Evolutionary conservation across 2,113 vertebrate genomes (phyloP).

Genomic region (Pluvianellus socialis): DNA sequence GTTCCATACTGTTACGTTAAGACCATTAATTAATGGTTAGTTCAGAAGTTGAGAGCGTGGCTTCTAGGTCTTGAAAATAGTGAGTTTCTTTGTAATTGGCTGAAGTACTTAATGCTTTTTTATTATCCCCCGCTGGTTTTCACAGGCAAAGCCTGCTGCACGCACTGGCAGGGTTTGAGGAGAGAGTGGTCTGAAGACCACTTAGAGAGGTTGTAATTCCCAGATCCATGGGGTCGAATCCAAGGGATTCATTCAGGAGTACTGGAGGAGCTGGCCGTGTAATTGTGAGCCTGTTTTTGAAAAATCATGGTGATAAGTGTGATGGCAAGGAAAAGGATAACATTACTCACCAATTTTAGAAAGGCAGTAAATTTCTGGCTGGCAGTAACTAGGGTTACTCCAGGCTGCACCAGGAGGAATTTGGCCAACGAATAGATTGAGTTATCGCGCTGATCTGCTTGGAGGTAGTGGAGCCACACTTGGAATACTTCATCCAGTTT

Average conservation of each 20-base stretch:
- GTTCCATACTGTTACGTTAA: background rate
- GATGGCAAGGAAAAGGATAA: background rate
- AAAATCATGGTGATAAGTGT: background rate
- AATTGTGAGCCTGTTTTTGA: background rate
- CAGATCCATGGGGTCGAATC: background rate
- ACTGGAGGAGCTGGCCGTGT: background rate
- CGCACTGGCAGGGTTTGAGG: background rate
- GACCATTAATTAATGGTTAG: background rate
- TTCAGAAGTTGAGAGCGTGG: background rate
- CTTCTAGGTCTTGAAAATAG: background rate
- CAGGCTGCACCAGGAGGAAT: background rate
- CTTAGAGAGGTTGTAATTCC: background rate
- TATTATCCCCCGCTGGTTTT: background rate
- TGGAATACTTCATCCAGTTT: background rate
- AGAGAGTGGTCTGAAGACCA: background rate
- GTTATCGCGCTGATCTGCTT: background rate
- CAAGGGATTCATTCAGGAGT: background rate
- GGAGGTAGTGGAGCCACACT: background rate
- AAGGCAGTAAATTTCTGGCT: background rate
- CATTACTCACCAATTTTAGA: background rate
- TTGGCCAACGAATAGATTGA: accelerated
- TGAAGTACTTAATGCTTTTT: background rate
- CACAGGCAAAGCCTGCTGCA: background rate
- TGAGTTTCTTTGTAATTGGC: background rate
- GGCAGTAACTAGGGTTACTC: background rate